Evolutionary conservation across 2,888 invertebrate species (phyloP), one percentile per base, ranked within the genome.

Genomic region (Habroteleia sp.): DNA sequence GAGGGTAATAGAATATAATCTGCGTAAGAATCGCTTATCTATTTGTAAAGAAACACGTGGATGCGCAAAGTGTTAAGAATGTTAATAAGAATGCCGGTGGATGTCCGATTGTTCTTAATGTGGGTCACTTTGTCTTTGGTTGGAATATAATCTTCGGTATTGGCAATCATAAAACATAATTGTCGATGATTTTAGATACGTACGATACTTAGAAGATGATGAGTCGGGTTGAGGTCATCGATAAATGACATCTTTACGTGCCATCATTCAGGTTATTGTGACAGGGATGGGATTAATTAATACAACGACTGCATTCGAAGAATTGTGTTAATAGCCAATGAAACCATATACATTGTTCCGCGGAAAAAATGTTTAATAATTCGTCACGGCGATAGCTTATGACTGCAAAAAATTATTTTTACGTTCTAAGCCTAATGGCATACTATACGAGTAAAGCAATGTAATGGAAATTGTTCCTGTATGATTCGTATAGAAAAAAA

Each of bases 11-110:
- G 37, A 37, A 56, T 41, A 48, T 31, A 50, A 68, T 62, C 56
- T 37, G 0, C 41, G 37, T 17, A 33, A 39, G 48, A 35, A 68
- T 74, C 56, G 62, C 48, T 63, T 58, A 69, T 69, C 46, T 58
- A 56, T 63, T 39, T 63, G 58, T 69, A 69, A 69, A 74, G 69
- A 69, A 74, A 74, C 56, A 46, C 41, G 33, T 63, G 62, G 74
- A 68, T 65, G 63, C 58, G 74, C 62, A 50, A 63, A 74, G 27
- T 63, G 44, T 54, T 16, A 29, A 39, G 74, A 74, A 74, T 69
- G 68, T 58, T 74, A 74, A 69, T 74, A 33, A 71, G 62, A 39
- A 35, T 46, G 17, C 20, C 14, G 16, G 31, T 69, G 41, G 69
- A 72, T 41, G 63, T 56, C 63, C 50, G 46, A 69, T 74, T 74